Conservation (phyloP, 2,113 vertebrate genomes). For the Bos javanicus region DNA sequence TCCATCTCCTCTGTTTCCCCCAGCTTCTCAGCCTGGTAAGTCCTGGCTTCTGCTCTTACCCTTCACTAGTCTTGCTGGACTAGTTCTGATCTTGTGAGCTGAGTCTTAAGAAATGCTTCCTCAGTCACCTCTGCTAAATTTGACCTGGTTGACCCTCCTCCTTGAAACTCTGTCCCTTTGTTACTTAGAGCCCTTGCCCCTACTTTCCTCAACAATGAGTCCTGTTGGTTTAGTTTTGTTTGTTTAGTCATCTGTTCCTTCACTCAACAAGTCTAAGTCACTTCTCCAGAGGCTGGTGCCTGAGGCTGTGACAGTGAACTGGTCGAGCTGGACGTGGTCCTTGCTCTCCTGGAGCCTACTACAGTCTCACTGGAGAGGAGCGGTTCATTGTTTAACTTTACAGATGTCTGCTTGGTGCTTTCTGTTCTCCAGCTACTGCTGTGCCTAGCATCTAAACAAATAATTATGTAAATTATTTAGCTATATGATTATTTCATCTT, state of each 20-base stretch:
- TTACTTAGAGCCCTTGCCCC: neutral
- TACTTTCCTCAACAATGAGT: neutral
- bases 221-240: neutral
- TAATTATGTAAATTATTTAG: slow-evolving; percentile 2
- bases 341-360: neutral
- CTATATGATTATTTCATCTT: neutral
- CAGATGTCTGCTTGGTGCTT: neutral
- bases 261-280: neutral
- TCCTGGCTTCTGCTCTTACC: neutral
- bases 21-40: neutral
- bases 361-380: neutral
- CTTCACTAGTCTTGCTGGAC: neutral
- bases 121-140: neutral
- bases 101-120: neutral
- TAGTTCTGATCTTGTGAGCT: neutral
- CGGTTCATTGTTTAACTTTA: neutral
- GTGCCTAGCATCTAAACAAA: neutral
- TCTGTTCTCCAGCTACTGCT: neutral
- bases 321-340: neutral
- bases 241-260: neutral
- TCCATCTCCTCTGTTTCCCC: neutral
- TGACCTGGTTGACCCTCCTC: neutral
- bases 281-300: neutral
- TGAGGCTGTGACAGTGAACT: neutral
- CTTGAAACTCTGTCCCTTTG: neutral